Evolutionary conservation across 2,113 vertebrate genomes (phyloP).

Genomic region (Eublepharis macularius): DNA sequence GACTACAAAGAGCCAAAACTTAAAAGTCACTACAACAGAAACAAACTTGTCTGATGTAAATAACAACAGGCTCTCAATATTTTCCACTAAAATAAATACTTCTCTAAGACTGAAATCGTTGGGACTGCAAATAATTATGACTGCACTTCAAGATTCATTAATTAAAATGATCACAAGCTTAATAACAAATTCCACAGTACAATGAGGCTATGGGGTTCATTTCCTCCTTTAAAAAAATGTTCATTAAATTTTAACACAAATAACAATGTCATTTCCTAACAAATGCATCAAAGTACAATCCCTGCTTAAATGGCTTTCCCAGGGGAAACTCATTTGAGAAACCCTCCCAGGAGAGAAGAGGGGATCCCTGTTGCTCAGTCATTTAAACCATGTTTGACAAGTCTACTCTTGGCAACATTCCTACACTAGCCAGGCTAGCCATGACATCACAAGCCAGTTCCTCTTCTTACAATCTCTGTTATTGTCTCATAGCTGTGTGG

Average conservation of each 20-base stretch:
- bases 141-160: conserved; percentile 35
- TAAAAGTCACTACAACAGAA: neutral
- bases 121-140: conserved; percentile 16
- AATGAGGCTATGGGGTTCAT: conserved; percentile 13
- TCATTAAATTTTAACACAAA: conserved; percentile 25
- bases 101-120: conserved; percentile 41
- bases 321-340: conserved; percentile 13
- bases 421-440: conserved; percentile 1
- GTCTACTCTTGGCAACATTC: conserved; percentile 37
- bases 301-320: neutral
- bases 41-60: neutral
- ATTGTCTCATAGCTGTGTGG: conserved; percentile 17
- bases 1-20: neutral
- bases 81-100: conserved; percentile 29
- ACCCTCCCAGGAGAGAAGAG: neutral
- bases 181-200: conserved; percentile 31
- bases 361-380: conserved; percentile 27
- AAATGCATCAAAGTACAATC: neutral
- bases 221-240: neutral
- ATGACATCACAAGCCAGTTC: conserved; percentile 34
- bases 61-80: neutral
- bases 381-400: conserved; percentile 34
- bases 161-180: conserved; percentile 33
- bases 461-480: conserved; percentile 51
- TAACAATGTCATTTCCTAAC: neutral